Base-by-base conservation (phyloP, 2,888 invertebrate species). In the Drosophila sordidula region DNA sequence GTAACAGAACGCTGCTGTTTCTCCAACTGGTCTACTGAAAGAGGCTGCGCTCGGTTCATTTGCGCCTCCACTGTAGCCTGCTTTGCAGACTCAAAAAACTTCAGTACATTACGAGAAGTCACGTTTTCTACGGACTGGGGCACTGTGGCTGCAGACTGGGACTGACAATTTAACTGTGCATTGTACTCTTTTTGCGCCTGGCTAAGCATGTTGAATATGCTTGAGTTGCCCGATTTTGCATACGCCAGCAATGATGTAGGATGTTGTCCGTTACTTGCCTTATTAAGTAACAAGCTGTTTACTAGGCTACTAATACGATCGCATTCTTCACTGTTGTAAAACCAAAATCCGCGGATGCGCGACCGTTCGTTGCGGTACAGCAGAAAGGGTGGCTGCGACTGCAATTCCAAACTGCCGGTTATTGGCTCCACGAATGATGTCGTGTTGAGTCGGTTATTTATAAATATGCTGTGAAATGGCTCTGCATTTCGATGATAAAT, bases 391-490 rank as follows among this genome's bases (percentile, higher is more conserved):
- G 97, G 96, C 93, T 98, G 97, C 88, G 97, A 94, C 92, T 98
- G 98, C 89, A 98, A 94, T 93, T 98, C 98, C 86, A 98, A 94
- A 78, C 96, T 96, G 90, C 95, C 95, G 49, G 97, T 97, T 77
- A 98, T 96, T 47, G 98, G 98, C 92, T 98, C 98, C 65, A 98
- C 96, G 88, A 98, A 94, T 92, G 98, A 98, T 90, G 96, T 96
- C 71, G 97, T 97, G 91, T 96, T 98, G 87, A 98, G 94, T 92
- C 96, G 95, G 93, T 98, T 98, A 95, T 98, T 96, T 92, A 98
- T 97, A 93, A 98, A 96, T 93, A 98, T 96, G 93, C 97, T 98
- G 93, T 98, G 96, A 92, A 95, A 96, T 54, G 98, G 98, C 92
- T 97, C 96, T 74, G 96, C 97, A 93, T 95, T 96, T 92, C 98